These are phyloP conservation scores for Drosophila rufa DNA, from an alignment of 1,140 invertebrate genomes.

Conservation along the genomic window DNA sequence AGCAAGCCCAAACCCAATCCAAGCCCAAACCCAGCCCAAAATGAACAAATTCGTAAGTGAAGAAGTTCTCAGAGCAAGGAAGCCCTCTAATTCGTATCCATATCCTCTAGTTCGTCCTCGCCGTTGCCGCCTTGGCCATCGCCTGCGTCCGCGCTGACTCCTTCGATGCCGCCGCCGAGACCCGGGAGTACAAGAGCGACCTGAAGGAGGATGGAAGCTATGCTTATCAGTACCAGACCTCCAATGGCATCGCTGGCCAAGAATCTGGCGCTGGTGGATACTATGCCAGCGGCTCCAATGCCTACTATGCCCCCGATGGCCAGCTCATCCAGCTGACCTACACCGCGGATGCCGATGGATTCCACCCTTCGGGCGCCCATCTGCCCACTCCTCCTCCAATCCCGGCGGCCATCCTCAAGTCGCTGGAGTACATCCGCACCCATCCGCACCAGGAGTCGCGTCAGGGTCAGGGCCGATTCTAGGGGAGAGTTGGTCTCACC, in stretches of 20 bases:
- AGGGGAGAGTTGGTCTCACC: background rate
- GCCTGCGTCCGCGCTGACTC: slow-evolving; percentile 59
- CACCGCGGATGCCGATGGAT: slow-evolving; percentile 92
- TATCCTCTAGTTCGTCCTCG: slow-evolving; percentile 59
- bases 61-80: background rate
- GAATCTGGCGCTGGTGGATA: slow-evolving; percentile 86
- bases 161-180: slow-evolving; percentile 73
- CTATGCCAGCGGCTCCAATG: slow-evolving; percentile 73
- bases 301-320: slow-evolving; percentile 85
- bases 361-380: slow-evolving; percentile 90
- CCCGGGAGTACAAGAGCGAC: slow-evolving; percentile 67
- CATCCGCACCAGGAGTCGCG: slow-evolving; percentile 84
- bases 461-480: slow-evolving; percentile 57
- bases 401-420: slow-evolving; percentile 89
- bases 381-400: slow-evolving; percentile 91
- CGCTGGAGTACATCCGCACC: slow-evolving; percentile 87
- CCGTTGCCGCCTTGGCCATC: slow-evolving; percentile 56
- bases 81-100: slow-evolving; percentile 2
- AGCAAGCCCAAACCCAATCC: slow-evolving; percentile 33
- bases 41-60: slow-evolving; percentile 80
- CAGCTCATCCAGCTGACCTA: slow-evolving; percentile 87
- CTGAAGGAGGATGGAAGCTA: slow-evolving; percentile 87
- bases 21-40: slow-evolving; percentile 36
- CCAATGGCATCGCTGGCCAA: slow-evolving; percentile 88
- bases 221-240: slow-evolving; percentile 86